Percentiles rank a stretch among this genome's conserved stretches.
These are phyloP conservation scores for Urocolius indicus DNA, from an alignment of 2,113 vertebrate species.

Conservation along the genomic window DNA sequence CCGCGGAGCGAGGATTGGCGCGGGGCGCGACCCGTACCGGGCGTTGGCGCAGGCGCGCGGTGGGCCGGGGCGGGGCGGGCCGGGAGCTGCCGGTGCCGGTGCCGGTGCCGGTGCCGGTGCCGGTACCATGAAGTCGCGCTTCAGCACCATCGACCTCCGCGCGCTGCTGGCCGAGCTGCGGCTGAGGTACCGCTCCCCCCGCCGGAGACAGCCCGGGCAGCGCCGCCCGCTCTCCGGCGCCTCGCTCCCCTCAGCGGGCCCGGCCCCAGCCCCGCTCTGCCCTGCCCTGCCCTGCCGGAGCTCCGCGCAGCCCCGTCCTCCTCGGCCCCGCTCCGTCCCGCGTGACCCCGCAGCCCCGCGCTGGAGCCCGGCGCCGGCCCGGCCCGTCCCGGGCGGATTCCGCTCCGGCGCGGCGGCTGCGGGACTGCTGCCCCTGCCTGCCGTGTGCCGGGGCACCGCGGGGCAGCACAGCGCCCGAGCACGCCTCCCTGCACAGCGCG, in stretches of 20 bases:
- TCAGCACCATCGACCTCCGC: conserved; percentile 90
- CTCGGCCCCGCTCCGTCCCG: too few species aligned
- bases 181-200: not conserved
- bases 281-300: too few species aligned
- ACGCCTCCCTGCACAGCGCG: too few species aligned
- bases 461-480: not conserved
- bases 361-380: not conserved
- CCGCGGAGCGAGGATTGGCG: not conserved
- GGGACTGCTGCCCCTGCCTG: not conserved
- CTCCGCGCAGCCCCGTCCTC: too few species aligned
- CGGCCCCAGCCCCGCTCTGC: too few species aligned
- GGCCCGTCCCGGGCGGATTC: not conserved
- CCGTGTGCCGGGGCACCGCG: not conserved
- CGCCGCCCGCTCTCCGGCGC: not conserved
- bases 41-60: not conserved
- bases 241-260: not conserved
- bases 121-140: conserved; percentile 88
- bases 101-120: not conserved
- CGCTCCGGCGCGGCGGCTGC: rapidly evolving
- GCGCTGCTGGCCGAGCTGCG: conserved; percentile 88
- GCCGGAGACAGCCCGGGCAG: too few species aligned
- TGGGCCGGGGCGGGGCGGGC: too few species aligned
- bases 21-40: not conserved
- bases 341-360: too few species aligned
- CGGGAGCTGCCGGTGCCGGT: not conserved